Conservation (phyloP, 1,140 invertebrate genomes). For the Zaprionus inermis region DNA sequence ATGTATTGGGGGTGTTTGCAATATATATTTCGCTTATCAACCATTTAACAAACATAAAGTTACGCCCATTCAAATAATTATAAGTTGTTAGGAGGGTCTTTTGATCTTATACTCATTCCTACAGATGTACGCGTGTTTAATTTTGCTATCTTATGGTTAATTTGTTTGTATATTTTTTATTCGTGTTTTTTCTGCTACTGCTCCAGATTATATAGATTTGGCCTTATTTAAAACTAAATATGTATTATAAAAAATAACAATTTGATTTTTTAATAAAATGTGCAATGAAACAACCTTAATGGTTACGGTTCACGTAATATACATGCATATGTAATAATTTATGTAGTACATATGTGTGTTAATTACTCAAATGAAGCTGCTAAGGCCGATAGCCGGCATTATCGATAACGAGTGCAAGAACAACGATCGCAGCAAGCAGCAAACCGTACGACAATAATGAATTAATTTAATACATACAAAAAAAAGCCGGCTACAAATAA, state of each 20-base stretch:
- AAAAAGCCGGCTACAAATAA: slow-evolving; percentile 40
- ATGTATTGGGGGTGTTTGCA: slow-evolving; percentile 32
- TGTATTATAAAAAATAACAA: not conserved
- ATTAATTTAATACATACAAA: slow-evolving; percentile 15
- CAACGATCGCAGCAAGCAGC: not conserved
- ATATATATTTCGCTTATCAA: slow-evolving; percentile 34
- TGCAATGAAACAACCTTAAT: not conserved
- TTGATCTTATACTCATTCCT: not conserved
- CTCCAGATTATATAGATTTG: not conserved
- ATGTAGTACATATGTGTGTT: not conserved
- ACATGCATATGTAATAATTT: not conserved
- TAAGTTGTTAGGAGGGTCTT: slow-evolving; percentile 5
- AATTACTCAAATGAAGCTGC: slow-evolving; percentile 9
- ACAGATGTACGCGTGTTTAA: not conserved
- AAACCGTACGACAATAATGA: not conserved
- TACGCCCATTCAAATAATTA: slow-evolving; percentile 20
- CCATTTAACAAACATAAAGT: not conserved
- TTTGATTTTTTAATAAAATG: slow-evolving; percentile 12
- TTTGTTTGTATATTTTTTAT: slow-evolving; percentile 1
- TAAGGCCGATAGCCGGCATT: slow-evolving; percentile 14
- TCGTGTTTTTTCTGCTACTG: not conserved
- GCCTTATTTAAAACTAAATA: slow-evolving; percentile 13
- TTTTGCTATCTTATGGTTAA: slow-evolving; percentile 1
- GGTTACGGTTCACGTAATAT: slow-evolving; percentile 11
- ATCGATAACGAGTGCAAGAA: slow-evolving; percentile 12